Evolutionary conservation across 2,113 vertebrate genomes (phyloP).

Genomic region (Ahaetulla prasina): DNA sequence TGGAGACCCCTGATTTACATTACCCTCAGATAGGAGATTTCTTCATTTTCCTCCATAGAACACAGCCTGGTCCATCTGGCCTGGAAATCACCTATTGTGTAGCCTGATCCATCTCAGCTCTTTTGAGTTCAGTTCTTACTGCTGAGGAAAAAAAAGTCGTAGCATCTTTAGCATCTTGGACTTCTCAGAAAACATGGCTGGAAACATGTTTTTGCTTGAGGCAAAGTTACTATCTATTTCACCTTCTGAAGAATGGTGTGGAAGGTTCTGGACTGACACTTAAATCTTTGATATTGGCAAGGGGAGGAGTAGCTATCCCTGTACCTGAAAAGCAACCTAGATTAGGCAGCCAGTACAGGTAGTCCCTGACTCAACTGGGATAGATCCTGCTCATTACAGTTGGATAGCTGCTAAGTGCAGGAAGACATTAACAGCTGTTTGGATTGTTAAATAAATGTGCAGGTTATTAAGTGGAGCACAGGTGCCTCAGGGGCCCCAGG

Average conservation of each 20-base stretch:
- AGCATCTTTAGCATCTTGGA: not conserved
- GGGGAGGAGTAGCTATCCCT: not conserved
- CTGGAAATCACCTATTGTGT: not conserved
- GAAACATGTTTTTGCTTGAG: not conserved
- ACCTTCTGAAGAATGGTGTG: not conserved
- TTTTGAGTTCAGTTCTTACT: not conserved
- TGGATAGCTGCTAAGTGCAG: not conserved
- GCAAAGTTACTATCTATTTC: not conserved
- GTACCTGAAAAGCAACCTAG: not conserved
- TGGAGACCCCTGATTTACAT: no score
- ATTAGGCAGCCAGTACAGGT: not conserved
- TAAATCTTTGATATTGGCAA: not conserved
- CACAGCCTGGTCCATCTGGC: not conserved
- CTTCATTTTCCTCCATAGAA: not conserved
- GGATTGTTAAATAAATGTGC: not conserved
- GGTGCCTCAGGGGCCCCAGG: not conserved
- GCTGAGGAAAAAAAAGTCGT: not conserved
- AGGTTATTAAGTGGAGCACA: not conserved
- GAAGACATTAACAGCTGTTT: not conserved
- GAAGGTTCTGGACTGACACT: not conserved
- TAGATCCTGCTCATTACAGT: not conserved
- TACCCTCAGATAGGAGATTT: not conserved
- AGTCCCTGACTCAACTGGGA: not conserved
- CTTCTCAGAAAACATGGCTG: not conserved
- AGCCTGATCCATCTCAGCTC: not conserved